These are phyloP conservation scores for Cephus rjabovi DNA, from an alignment of 2,888 invertebrate species.

Conservation along the genomic window DNA sequence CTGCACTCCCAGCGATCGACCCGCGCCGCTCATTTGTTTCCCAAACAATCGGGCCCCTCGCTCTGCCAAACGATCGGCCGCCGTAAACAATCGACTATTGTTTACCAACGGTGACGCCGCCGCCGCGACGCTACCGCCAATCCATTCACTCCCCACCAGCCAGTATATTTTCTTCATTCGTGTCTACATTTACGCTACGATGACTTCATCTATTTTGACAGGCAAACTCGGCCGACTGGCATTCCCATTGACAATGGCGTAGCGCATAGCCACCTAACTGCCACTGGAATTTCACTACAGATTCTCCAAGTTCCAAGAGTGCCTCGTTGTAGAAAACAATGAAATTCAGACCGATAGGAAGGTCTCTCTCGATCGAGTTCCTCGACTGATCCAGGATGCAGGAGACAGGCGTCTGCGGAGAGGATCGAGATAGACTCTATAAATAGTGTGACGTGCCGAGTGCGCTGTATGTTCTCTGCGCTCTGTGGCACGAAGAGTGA, in stretches of 20 bases:
- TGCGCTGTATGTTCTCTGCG: not conserved
- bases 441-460: not conserved
- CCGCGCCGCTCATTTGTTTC: slow-evolving; percentile 41
- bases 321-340: not conserved
- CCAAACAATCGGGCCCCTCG: slow-evolving; percentile 41
- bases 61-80: slow-evolving; percentile 6
- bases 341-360: not conserved
- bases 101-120: not conserved
- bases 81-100: slow-evolving; percentile 3
- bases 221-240: not conserved
- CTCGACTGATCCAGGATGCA: not conserved
- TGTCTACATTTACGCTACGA: not conserved
- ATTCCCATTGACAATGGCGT: not conserved
- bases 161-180: not conserved
- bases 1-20: not conserved
- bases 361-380: not conserved
- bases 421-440: not conserved
- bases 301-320: not conserved
- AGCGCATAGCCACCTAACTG: not conserved
- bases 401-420: not conserved
- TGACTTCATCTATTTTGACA: slow-evolving; percentile 13
- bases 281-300: not conserved
- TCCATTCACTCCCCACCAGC: not conserved
- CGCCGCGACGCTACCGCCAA: not conserved
- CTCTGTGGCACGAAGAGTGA: not conserved